Conservation (phyloP, 1,140 invertebrate species). For the Leptoteleia sp. region DNA sequence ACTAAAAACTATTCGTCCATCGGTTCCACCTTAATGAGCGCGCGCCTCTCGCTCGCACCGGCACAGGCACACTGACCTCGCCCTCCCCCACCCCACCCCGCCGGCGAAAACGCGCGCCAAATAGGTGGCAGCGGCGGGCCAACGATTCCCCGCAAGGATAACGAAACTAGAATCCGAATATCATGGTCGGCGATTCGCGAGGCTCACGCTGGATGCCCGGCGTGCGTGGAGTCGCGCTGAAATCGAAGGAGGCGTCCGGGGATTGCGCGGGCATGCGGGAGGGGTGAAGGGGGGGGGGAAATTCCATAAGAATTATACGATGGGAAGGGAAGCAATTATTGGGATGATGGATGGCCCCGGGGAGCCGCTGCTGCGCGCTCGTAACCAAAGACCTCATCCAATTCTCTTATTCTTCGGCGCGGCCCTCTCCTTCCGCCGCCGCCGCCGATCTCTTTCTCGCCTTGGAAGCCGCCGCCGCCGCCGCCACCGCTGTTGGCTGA, state of each 20-base stretch:
- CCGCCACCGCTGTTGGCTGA: constrained; percentile 9
- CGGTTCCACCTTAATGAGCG: constrained; percentile 39
- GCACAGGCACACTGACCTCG: constrained; percentile 20
- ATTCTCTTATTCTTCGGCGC: constrained; percentile 57
- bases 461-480: constrained; percentile 30
- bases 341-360: constrained; percentile 79
- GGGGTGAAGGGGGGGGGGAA: no score
- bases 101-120: no score
- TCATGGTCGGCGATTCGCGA: constrained; percentile 52
- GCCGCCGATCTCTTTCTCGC: constrained; percentile 49
- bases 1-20: constrained; percentile 34
- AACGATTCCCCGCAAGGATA: constrained; percentile 33
- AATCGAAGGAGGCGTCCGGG: constrained; percentile 43
- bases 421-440: constrained; percentile 35
- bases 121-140: constrained; percentile 27
- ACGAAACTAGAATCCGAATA: constrained; percentile 51
- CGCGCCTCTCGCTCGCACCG: constrained; percentile 2
- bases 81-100: background rate
- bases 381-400: constrained; percentile 75
- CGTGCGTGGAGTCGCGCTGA: constrained; percentile 56
- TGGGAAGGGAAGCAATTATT: constrained; percentile 81
- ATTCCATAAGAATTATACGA: constrained; percentile 79
- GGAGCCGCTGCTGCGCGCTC: constrained; percentile 75
- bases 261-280: no score
- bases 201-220: constrained; percentile 48